Evolutionary conservation across 2,797 vertebrate species (phyloP), one percentile per base, ranked within the genome.

Genomic region (Xenopus petersii): DNA sequence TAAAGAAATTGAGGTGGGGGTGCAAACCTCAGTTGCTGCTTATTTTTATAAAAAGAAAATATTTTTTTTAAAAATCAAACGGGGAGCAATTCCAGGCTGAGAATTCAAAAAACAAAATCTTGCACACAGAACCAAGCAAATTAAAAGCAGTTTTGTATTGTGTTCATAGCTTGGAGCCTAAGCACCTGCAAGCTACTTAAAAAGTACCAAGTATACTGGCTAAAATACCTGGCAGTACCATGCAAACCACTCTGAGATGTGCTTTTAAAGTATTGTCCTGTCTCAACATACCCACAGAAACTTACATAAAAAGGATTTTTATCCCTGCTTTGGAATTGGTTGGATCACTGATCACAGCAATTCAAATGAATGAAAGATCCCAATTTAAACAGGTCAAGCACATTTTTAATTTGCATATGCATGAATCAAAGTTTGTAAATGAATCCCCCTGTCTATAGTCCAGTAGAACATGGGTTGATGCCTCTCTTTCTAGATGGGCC

Each of bases 181-280:
- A 92, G 93, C 91, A 92, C 91, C 88, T 77, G 86, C 93, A 94
- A 95, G 93, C 92, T 89, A 92, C 92, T 95, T 94, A 93, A 86
- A 83, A 82, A 75, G 92, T 91, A 93, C 91, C 93, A 94, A 93
- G 92, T 84, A 88, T 89, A 90, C 90, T 86, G 84, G 88, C 86
- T 85, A 88, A 82, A 86, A 89, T 85, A 87, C 87, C 91, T 91
- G 93, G 92, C 88, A 89, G 88, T 93, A 90, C 92, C 92, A 92
- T 85, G 84, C 86, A 67, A 83, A 85, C 1, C 4, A 7, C 4
- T 42, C 4, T 21, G 21, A 21, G 21, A 21, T 21, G 21, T 5
- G 88, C 81, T 77, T 84, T 12, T 15, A 2, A 51, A 51, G 11
- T 3, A 4, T 51, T 12, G 49, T 51, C 15, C 11, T 51, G 49